These are phyloP conservation scores for Leucopsar rothschildi DNA, from an alignment of 2,113 vertebrate species.

Conservation along the genomic window DNA sequence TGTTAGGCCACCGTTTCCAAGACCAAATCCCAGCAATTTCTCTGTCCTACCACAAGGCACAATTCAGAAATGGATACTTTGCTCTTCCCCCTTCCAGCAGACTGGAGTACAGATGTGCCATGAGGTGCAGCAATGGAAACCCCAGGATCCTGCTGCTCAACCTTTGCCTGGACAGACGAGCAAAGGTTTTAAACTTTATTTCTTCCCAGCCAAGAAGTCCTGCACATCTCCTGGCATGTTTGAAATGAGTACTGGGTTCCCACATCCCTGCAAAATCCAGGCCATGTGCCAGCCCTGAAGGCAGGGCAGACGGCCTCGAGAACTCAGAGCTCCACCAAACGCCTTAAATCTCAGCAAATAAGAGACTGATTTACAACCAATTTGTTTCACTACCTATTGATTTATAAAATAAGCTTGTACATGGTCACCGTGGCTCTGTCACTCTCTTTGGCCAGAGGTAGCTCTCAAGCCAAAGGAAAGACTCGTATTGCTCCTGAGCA, in stretches of 20 bases:
- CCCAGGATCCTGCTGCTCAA: neutral
- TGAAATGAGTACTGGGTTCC: neutral
- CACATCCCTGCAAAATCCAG: neutral
- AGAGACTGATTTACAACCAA: constrained; percentile 31
- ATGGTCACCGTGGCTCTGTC: neutral
- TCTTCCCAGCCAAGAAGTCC: neutral
- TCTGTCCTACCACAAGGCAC: neutral
- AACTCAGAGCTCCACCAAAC: neutral
- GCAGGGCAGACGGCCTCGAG: neutral
- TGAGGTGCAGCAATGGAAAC: neutral
- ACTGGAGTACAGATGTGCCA: fast-evolving
- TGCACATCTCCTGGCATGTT: neutral
- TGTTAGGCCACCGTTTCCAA: constrained; percentile 1
- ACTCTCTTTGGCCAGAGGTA: neutral
- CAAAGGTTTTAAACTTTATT: neutral
- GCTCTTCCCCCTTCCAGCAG: neutral
- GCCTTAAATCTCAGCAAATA: neutral
- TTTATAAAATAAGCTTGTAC: constrained; percentile 15
- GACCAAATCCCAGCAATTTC: neutral
- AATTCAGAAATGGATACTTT: neutral
- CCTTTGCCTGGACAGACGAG: neutral
- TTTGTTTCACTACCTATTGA: constrained; percentile 30
- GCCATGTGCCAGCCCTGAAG: neutral
- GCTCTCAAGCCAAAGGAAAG: neutral
- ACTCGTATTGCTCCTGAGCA: neutral